Percentiles rank a stretch among this genome's conserved stretches.
phyloP scores from a whole-genome alignment of 2,113 vertebrate genomes.

The Podilymbus podiceps region DNA sequence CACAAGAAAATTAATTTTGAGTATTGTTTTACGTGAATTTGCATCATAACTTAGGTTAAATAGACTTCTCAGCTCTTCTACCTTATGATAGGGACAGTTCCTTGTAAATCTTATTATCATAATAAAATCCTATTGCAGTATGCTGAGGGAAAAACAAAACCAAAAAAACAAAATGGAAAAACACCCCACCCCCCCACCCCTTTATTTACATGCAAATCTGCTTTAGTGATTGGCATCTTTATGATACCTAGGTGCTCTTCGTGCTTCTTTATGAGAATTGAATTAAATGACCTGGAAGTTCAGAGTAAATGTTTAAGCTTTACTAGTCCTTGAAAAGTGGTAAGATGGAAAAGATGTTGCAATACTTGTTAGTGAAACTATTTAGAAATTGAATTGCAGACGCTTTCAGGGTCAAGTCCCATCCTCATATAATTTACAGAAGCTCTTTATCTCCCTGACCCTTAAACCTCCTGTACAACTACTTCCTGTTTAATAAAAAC shows the following conservation, averaged over 20 bases:
- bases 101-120: neutral
- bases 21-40: neutral
- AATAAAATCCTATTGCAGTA: neutral
- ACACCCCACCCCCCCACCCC: too few relatives aligned
- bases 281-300: conserved; percentile 29
- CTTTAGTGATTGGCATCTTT: neutral
- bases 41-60: neutral
- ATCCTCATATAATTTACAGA: conserved; percentile 21
- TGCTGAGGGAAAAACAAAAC: neutral
- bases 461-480: neutral
- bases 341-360: neutral
- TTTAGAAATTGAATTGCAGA: conserved; percentile 9
- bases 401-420: neutral
- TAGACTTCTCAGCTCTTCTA: neutral
- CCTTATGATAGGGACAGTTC: neutral
- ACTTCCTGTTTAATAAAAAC: conserved; percentile 6
- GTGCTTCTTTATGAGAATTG: neutral
- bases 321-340: conserved; percentile 23
- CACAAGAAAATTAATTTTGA: neutral
- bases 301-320: conserved; percentile 14
- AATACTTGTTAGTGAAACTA: neutral
- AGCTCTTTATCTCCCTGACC: neutral
- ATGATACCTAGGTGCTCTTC: neutral
- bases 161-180: too few relatives aligned
- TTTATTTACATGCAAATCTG: neutral